phyloP scores from a whole-genome alignment of 2,113 vertebrate genomes.

The Apus apus region DNA sequence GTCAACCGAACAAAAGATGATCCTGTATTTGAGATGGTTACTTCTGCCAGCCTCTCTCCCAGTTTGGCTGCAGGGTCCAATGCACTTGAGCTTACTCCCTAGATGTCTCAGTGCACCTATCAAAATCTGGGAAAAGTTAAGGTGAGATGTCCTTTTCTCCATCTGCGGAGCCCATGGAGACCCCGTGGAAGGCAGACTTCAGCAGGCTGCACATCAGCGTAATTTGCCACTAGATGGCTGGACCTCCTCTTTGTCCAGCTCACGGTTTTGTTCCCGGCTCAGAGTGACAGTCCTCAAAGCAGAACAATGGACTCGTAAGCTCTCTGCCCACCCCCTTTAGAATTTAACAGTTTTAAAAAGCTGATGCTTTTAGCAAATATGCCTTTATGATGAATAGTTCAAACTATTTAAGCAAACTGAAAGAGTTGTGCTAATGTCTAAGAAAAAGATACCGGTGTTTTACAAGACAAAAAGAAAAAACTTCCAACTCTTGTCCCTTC shows the following conservation, averaged over 20 bases:
- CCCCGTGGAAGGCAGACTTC: not conserved
- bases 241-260: not conserved
- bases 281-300: not conserved
- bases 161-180: fast-evolving
- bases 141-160: not conserved
- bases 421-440: not conserved
- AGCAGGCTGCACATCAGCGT: not conserved
- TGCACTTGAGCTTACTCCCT: not conserved
- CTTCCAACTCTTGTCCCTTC: not conserved
- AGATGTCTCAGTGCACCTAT: not conserved
- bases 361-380: not conserved
- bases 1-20: not conserved
- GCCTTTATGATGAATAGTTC: not conserved
- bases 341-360: not conserved
- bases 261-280: not conserved
- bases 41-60: not conserved
- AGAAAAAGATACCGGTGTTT: not conserved
- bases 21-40: fast-evolving
- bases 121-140: not conserved
- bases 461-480: not conserved
- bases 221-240: constrained; percentile 37
- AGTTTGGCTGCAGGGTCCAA: not conserved
- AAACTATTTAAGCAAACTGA: not conserved
- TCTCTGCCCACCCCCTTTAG: not conserved
- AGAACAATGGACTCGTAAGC: not conserved